phyloP scores from a whole-genome alignment of 1,140 invertebrate genomes.

The Apis florea region DNA sequence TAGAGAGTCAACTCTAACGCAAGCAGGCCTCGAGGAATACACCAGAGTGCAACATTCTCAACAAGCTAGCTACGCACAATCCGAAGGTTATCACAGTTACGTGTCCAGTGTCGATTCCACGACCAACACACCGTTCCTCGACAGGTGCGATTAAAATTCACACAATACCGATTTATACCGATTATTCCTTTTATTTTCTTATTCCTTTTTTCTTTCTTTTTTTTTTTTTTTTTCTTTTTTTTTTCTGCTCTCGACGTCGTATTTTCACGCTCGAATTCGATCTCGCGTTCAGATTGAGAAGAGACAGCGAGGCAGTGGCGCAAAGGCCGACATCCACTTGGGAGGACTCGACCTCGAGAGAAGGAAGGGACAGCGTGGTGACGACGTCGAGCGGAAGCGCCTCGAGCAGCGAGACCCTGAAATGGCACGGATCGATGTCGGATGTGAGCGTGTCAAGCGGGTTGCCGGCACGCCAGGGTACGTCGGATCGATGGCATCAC shows the following conservation, averaged over 20 bases:
- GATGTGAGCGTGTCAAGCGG: slow-evolving; percentile 86
- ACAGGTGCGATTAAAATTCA: slow-evolving; percentile 80
- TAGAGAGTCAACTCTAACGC: slow-evolving; percentile 79
- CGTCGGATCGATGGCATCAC: slow-evolving; percentile 73
- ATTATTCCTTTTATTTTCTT: background rate
- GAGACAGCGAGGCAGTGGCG: slow-evolving; percentile 83
- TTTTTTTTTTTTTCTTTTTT: no score
- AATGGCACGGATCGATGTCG: slow-evolving; percentile 90
- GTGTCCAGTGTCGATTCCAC: slow-evolving; percentile 90
- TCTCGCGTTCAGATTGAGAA: slow-evolving; percentile 76
- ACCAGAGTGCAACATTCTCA: slow-evolving; percentile 87
- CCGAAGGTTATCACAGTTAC: slow-evolving; percentile 91
- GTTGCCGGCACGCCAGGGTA: slow-evolving; percentile 69
- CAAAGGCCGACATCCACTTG: slow-evolving; percentile 78
- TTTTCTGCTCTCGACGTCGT: no score
- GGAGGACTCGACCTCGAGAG: slow-evolving; percentile 78
- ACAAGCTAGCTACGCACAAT: slow-evolving; percentile 89
- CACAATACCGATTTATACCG: background rate
- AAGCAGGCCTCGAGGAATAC: slow-evolving; percentile 87
- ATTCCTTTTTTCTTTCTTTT: no score
- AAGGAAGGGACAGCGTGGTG: slow-evolving; percentile 86
- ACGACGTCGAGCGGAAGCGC: slow-evolving; percentile 85
- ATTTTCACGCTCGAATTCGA: background rate
- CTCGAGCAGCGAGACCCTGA: slow-evolving; percentile 90
- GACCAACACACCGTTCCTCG: slow-evolving; percentile 88